A percentile compares a stretch with the other conserved stretches of the same genome.
Evolutionary conservation across 2,113 vertebrate species (phyloP).

Genomic region (Hystrix cristata): DNA sequence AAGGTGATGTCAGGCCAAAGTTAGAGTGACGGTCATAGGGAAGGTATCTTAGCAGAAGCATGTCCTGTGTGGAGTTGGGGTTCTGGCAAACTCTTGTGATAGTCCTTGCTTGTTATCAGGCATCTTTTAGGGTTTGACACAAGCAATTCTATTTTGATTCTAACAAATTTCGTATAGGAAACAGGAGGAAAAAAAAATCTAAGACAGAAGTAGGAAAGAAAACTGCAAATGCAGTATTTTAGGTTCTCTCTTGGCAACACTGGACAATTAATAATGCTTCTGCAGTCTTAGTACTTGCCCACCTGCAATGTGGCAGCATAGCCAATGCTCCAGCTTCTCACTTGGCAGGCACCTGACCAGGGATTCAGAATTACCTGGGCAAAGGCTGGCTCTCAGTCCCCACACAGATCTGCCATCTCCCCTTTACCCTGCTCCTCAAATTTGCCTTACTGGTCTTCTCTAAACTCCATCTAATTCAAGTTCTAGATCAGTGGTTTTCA

Average conservation of each 20-base stretch:
- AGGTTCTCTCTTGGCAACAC: neutral
- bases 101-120: neutral
- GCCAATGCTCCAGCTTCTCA: neutral
- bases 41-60: neutral
- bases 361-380: neutral
- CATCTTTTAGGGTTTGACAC: neutral
- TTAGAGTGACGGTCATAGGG: neutral
- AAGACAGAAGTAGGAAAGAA: neutral
- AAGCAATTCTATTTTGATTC: neutral
- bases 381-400: neutral
- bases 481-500: neutral
- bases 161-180: neutral
- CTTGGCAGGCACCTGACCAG: neutral
- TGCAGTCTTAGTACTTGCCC: neutral
- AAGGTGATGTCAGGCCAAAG: too few species aligned
- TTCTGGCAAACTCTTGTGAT: neutral
- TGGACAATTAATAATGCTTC: neutral
- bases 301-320: neutral
- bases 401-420: neutral
- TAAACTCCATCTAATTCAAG: neutral
- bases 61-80: neutral
- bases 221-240: neutral
- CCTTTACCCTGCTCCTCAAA: neutral
- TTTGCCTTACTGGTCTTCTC: neutral
- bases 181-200: neutral